Percentiles rank a stretch among this genome's conserved stretches.
phyloP scores from a whole-genome alignment of 2,113 vertebrate species.

The Cebus imitator region DNA sequence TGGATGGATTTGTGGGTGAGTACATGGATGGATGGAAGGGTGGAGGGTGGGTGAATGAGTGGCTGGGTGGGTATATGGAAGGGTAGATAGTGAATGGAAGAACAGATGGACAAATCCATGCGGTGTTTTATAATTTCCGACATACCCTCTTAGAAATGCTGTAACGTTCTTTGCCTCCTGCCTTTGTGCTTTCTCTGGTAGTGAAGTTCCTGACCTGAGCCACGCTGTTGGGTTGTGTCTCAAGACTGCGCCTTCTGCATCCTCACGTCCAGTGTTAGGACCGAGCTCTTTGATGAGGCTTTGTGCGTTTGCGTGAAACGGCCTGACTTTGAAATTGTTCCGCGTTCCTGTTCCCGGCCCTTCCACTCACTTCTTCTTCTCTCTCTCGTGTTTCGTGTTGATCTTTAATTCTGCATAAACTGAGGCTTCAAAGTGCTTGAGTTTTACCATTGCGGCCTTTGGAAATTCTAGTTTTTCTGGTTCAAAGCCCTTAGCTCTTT shows the following conservation, averaged over 20 bases:
- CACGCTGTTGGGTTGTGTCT: accelerated
- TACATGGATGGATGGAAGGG: background rate
- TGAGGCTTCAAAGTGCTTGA: background rate
- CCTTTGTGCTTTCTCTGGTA: background rate
- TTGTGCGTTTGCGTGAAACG: background rate
- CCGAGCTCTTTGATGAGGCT: background rate
- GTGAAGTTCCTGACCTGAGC: accelerated
- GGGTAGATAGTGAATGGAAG: background rate
- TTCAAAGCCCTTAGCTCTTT: background rate
- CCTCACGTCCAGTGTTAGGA: accelerated
- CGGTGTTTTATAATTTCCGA: accelerated
- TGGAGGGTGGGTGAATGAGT: background rate
- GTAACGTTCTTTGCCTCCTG: accelerated
- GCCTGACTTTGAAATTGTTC: background rate
- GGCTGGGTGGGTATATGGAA: too few relatives aligned
- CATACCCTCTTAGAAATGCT: accelerated
- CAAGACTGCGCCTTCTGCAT: background rate
- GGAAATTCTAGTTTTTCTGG: conserved; percentile 36
- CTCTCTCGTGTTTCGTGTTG: accelerated
- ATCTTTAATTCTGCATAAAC: background rate
- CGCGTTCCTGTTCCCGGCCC: accelerated
- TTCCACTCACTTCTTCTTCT: background rate
- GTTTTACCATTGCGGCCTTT: background rate
- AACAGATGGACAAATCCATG: accelerated
- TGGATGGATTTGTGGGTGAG: accelerated